Percentiles rank a stretch among this genome's conserved stretches.
Conservation (phyloP, 2,888 invertebrate genomes). For the Phania funesta region DNA sequence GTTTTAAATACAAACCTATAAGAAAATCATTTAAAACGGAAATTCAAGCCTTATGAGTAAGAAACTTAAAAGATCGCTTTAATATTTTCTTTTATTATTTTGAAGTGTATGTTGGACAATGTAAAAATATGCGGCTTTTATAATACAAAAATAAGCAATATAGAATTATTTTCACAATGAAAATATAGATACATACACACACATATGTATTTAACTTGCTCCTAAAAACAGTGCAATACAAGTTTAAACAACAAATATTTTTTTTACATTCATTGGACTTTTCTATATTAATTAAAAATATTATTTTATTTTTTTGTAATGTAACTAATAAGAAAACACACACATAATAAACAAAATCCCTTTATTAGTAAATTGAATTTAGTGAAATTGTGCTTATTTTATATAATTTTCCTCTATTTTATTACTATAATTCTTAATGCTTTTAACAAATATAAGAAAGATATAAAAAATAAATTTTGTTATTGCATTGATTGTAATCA, state of each 20-base stretch:
- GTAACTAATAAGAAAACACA: constrained; percentile 19
- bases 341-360: constrained; percentile 3
- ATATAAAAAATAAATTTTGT: constrained; percentile 25
- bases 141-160: constrained; percentile 5
- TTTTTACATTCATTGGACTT: constrained; percentile 2
- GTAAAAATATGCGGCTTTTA: not conserved
- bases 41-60: not conserved
- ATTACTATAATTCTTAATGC: constrained; percentile 14
- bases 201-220: constrained; percentile 47
- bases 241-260: constrained; percentile 28
- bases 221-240: constrained; percentile 69
- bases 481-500: constrained; percentile 62
- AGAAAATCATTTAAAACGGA: not conserved
- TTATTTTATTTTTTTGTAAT: no score
- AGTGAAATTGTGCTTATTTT: constrained; percentile 53
- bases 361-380: constrained; percentile 62
- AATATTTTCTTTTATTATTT: not conserved
- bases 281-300: constrained; percentile 18
- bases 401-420: constrained; percentile 8
- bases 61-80: not conserved
- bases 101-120: not conserved
- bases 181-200: constrained; percentile 19
- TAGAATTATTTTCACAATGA: constrained; percentile 25
- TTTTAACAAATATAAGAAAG: constrained; percentile 27
- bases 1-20: not conserved